These are phyloP conservation scores for Cebidichthys violaceus DNA, from an alignment of 2,113 vertebrate genomes.

Conservation along the genomic window DNA sequence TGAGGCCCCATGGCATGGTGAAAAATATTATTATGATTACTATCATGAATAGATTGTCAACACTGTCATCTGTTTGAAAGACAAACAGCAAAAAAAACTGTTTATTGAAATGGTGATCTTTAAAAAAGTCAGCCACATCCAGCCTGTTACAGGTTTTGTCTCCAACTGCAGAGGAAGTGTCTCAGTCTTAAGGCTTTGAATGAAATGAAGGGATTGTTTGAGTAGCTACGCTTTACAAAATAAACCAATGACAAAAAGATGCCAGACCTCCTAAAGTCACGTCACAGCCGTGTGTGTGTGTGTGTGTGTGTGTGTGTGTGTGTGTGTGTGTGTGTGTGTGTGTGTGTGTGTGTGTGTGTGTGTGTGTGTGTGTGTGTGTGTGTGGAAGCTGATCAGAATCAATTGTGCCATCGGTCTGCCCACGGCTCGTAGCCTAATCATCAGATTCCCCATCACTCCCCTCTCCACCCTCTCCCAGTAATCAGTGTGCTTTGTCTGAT, in stretches of 20 bases:
- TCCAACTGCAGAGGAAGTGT: background rate
- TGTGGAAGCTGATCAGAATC: conserved; percentile 17
- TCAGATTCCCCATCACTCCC: conserved; percentile 49
- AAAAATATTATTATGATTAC: background rate
- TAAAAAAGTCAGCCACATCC: background rate
- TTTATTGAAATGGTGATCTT: background rate
- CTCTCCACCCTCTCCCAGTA: conserved; percentile 47
- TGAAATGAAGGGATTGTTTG: background rate
- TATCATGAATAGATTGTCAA: background rate
- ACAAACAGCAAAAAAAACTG: background rate
- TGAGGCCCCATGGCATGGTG: background rate
- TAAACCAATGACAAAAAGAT: background rate
- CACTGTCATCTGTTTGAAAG: background rate
- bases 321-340: background rate
- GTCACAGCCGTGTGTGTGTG: background rate
- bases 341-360: conserved; percentile 5
- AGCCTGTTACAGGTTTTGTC: background rate
- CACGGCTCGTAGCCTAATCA: conserved; percentile 44
- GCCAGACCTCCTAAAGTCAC: background rate
- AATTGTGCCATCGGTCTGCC: conserved; percentile 29
- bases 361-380: background rate
- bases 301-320: background rate
- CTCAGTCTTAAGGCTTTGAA: background rate
- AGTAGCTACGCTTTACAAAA: background rate
- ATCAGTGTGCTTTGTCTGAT: conserved; percentile 63